Conservation (phyloP, 2,797 vertebrate species). For the Pelochelys cantorii region DNA sequence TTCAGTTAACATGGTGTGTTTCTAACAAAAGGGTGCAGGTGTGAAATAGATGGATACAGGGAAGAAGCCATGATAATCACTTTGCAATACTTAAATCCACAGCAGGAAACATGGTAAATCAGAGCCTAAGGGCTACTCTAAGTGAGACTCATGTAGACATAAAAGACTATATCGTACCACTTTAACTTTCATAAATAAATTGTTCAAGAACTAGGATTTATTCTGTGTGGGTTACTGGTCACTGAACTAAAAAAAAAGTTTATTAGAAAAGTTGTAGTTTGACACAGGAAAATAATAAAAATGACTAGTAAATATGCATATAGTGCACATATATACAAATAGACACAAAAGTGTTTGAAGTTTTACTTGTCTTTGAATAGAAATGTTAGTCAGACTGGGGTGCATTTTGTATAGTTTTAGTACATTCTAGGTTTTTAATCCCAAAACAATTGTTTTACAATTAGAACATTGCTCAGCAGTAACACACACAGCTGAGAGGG, state of each 20-base stretch:
- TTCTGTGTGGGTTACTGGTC: constrained; percentile 74
- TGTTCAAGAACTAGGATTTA: constrained; percentile 76
- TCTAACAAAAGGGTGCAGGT: constrained; percentile 86
- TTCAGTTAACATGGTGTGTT: constrained; percentile 75
- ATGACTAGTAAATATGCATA: fast-evolving
- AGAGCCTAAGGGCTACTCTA: constrained; percentile 82
- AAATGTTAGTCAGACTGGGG: background rate
- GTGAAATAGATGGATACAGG: constrained; percentile 76
- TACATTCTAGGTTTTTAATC: background rate
- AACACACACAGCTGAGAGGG: background rate
- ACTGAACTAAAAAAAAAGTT: constrained; percentile 73
- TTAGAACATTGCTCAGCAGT: background rate
- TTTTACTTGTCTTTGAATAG: background rate
- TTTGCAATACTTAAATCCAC: constrained; percentile 84
- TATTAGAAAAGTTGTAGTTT: constrained; percentile 54
- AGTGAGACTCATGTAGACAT: constrained; percentile 78
- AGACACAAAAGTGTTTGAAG: fast-evolving
- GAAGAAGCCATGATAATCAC: constrained; percentile 86
- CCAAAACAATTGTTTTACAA: background rate
- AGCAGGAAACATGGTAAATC: constrained; percentile 85
- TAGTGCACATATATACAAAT: background rate
- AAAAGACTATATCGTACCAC: constrained; percentile 72
- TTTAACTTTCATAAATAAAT: constrained; percentile 86
- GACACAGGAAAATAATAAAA: constrained; percentile 27
- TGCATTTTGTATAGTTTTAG: background rate